Evolutionary conservation across 2,888 invertebrate species (phyloP).

Genomic region (Ennomos erosarius): DNA sequence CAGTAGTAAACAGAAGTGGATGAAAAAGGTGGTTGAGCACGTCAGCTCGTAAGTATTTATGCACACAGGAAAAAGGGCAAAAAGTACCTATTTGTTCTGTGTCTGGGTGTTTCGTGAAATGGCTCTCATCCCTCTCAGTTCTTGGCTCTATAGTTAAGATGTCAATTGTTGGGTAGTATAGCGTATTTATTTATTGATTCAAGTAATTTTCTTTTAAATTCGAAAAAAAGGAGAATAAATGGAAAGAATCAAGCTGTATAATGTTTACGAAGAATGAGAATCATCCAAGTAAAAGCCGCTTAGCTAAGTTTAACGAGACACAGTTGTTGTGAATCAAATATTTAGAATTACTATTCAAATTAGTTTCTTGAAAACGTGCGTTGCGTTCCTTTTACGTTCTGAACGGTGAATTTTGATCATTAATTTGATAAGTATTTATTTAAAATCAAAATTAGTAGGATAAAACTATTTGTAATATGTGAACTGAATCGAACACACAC

Average conservation of each 20-base stretch:
- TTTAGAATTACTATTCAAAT: conserved; percentile 71
- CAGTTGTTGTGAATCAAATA: conserved; percentile 67
- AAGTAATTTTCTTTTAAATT: too few relatives aligned
- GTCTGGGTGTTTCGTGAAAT: too few relatives aligned
- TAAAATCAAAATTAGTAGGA: conserved; percentile 2
- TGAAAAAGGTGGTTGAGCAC: too few relatives aligned
- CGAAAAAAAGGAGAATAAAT: too few relatives aligned
- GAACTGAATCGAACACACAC: conserved; percentile 2
- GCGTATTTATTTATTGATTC: too few relatives aligned
- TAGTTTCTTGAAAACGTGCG: conserved; percentile 36
- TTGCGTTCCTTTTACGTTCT: conserved; percentile 14
- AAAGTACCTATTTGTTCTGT: too few relatives aligned
- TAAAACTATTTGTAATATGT: neutral
- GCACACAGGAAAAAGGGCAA: too few relatives aligned
- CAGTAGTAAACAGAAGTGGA: too few relatives aligned
- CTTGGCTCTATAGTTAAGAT: too few relatives aligned
- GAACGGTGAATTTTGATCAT: conserved; percentile 15
- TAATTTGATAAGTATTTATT: conserved; percentile 9
- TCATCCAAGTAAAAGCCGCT: conserved; percentile 67
- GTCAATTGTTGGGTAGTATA: too few relatives aligned
- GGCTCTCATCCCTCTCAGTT: too few relatives aligned
- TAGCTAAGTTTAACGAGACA: conserved; percentile 71
- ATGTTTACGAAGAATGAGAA: conserved; percentile 53
- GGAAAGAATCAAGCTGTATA: conserved; percentile 31
- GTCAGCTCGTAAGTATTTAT: too few relatives aligned